Percentiles rank a stretch among this genome's conserved stretches.
Conservation (phyloP, 1,140 invertebrate species). For the Neuroterus valhalla region DNA sequence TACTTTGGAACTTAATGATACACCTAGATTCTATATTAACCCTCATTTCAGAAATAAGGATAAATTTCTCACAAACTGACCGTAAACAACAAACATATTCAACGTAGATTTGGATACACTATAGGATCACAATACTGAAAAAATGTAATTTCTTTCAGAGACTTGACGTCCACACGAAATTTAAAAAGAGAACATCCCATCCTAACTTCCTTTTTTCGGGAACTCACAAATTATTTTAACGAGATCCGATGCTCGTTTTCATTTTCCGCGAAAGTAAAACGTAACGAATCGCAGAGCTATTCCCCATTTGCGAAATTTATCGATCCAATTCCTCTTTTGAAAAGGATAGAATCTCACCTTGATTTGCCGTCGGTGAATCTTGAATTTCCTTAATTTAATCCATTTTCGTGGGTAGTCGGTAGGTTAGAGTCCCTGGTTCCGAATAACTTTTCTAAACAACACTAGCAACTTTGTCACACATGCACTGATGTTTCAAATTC, state of each 20-base stretch:
- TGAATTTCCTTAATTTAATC: conserved; percentile 28
- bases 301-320: background rate
- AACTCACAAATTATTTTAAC: conserved; percentile 27
- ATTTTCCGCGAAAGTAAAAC: background rate
- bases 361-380: background rate
- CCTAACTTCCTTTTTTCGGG: background rate
- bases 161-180: too few species aligned
- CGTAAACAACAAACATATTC: too few species aligned
- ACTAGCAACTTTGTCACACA: background rate
- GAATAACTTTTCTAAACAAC: background rate
- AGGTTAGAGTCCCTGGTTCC: background rate
- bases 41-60: too few species aligned
- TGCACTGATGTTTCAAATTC: background rate
- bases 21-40: too few species aligned
- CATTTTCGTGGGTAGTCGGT: conserved; percentile 15
- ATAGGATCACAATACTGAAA: too few species aligned
- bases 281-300: background rate
- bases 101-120: too few species aligned
- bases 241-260: background rate
- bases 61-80: too few species aligned
- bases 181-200: too few species aligned
- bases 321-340: background rate
- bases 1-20: too few species aligned
- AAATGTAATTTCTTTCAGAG: too few species aligned
- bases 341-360: conserved; percentile 15